Evolutionary conservation across 2,797 vertebrate genomes (phyloP).

Genomic region (Diglossa cyanea): DNA sequence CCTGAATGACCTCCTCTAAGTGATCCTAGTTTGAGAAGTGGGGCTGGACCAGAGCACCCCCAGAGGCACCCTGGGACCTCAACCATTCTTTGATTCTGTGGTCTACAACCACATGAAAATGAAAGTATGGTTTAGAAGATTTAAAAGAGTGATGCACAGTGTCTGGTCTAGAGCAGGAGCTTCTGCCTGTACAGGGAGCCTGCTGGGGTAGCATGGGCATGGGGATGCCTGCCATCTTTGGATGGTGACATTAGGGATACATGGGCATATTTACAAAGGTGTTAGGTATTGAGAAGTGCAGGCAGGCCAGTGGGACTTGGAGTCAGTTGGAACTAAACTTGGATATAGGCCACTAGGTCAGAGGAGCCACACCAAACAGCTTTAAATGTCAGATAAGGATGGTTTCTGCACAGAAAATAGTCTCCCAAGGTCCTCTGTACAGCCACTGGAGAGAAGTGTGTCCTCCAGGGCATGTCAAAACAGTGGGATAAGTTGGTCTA

Average conservation of each 20-base stretch:
- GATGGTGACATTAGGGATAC: neutral
- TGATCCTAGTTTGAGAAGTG: neutral
- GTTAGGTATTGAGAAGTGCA: accelerated
- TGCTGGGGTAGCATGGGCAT: neutral
- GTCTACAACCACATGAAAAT: neutral
- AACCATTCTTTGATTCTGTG: neutral
- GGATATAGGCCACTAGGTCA: neutral
- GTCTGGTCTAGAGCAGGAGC: neutral
- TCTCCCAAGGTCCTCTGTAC: neutral
- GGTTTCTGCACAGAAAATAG: neutral
- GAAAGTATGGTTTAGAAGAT: neutral
- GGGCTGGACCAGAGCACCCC: neutral
- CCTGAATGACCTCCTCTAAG: neutral
- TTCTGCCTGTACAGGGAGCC: neutral
- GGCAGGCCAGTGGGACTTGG: neutral
- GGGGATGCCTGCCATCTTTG: neutral
- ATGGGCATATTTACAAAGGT: neutral
- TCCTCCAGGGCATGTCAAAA: neutral
- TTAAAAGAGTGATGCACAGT: accelerated
- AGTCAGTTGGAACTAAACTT: neutral
- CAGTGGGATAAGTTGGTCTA: neutral
- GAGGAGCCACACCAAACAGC: neutral
- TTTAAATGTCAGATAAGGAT: neutral
- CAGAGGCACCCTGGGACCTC: neutral
- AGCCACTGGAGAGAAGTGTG: neutral